Evolutionary conservation across 2,888 invertebrate genomes (phyloP), one percentile per base, ranked within the genome.

Genomic region (Tipula unca): DNA sequence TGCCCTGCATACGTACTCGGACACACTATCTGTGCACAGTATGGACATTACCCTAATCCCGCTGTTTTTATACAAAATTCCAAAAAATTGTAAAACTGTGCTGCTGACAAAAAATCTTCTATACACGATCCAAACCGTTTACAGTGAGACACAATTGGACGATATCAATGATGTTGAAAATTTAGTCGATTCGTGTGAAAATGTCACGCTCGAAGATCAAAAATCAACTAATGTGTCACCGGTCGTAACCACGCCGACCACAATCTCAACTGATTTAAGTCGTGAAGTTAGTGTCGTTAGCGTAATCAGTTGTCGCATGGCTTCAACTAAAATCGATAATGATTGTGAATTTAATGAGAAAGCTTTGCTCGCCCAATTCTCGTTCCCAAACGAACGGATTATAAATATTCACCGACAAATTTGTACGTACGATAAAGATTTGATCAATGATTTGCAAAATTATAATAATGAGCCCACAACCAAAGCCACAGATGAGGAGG

Each of bases 61-160:
- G 13, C 90, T 95, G 86, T 94, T 93, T 89, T 92, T 94, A 85
- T 94, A 95, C 89, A 94, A 94, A 90, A 91, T 96, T 87, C 94
- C 94, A 82, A 91, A 92, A 54, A 92, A 93, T 86, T 93, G 93
- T 88, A 91, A 92, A 88, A 92, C 93, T 87, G 91, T 95, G 88
- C 90, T 95, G 86, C 91, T 95, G 85, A 94, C 95, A 35, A 94
- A 94, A 88, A 93, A 93, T 88, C 91, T 95, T 87, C 93, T 95
- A 88, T 95, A 94, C 89, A 91, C 93, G 29, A 89, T 90, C 87
- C 90, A 91, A 88, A 89, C 90, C 84, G 91, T 93, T 84, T 92
- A 93, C 88, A 88, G 89, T 42, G 91, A 91, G 85, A n/a, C 6
- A 6, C 32, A 36, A 20, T 5, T n/a, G 20, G 36, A 36, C 25